Evolutionary conservation across 2,113 vertebrate genomes (phyloP).

Genomic region (Ammodytes dubius): DNA sequence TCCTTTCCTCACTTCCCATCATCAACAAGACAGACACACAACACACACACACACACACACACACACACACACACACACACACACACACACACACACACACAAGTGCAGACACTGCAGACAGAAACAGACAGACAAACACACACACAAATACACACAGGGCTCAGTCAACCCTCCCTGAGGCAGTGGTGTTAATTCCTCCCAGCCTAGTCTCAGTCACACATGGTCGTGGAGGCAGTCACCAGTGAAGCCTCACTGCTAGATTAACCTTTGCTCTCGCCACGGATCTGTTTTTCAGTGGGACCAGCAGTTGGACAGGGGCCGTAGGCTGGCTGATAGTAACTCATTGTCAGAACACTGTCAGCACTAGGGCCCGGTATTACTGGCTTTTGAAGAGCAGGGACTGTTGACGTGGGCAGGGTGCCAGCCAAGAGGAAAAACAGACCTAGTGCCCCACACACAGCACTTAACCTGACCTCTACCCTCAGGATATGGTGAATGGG

Average conservation of each 20-base stretch:
- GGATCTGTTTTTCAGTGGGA: conserved; percentile 79
- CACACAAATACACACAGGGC: conserved; percentile 50
- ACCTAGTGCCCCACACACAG: conserved; percentile 54
- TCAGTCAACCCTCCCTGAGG: conserved; percentile 75
- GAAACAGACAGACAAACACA: neutral
- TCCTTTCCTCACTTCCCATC: conserved; percentile 58
- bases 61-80: neutral
- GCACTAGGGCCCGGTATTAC: conserved; percentile 57
- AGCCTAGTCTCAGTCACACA: conserved; percentile 81
- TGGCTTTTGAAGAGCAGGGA: conserved; percentile 68
- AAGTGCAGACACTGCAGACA: neutral
- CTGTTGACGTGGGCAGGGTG: conserved; percentile 74
- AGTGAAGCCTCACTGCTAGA: conserved; percentile 76
- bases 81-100: too few species aligned
- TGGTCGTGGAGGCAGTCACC: conserved; percentile 67
- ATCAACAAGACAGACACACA: too few species aligned
- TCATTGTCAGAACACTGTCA: conserved; percentile 79
- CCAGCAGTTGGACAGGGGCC: conserved; percentile 62
- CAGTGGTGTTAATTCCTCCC: conserved; percentile 76
- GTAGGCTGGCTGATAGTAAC: conserved; percentile 66
- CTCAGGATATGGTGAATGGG: conserved; percentile 65
- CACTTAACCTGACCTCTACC: conserved; percentile 72
- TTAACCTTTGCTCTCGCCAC: conserved; percentile 80
- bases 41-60: conserved; percentile 4
- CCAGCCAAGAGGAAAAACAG: conserved; percentile 72